Percentiles rank a stretch among this genome's conserved stretches.
These are phyloP conservation scores for Ciconia stormi DNA, from an alignment of 2,113 vertebrate species.

Conservation along the genomic window DNA sequence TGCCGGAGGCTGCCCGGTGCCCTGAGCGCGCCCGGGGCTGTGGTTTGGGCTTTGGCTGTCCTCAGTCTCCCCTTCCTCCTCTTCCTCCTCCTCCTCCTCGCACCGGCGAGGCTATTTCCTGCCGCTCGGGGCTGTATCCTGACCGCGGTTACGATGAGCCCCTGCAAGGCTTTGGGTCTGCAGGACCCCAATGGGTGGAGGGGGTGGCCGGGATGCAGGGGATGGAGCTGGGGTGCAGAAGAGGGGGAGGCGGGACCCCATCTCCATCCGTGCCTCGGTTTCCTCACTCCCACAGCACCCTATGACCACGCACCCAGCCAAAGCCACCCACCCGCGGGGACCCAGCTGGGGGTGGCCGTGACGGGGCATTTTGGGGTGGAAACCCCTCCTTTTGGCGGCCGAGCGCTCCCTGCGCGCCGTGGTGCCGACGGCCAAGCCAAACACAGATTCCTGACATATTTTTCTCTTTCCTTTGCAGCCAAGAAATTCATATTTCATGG, in stretches of 20 bases:
- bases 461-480: constrained; percentile 68
- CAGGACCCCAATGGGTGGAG: fast-evolving
- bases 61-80: neutral
- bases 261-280: neutral
- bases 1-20: neutral
- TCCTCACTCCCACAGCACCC: neutral
- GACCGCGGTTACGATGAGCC: neutral
- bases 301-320: fast-evolving
- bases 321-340: fast-evolving
- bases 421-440: neutral
- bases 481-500: constrained; percentile 68
- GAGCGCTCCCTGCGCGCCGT: fast-evolving
- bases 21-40: neutral
- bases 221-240: neutral
- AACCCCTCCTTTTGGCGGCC: neutral
- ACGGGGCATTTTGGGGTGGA: neutral
- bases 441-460: constrained; percentile 40
- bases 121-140: neutral
- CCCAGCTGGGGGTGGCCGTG: neutral
- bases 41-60: neutral
- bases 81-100: neutral
- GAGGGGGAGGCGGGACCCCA: neutral
- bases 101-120: fast-evolving
- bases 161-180: fast-evolving
- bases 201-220: neutral